Conservation (phyloP, 2,888 invertebrate genomes). For the Eilema sororculum region DNA sequence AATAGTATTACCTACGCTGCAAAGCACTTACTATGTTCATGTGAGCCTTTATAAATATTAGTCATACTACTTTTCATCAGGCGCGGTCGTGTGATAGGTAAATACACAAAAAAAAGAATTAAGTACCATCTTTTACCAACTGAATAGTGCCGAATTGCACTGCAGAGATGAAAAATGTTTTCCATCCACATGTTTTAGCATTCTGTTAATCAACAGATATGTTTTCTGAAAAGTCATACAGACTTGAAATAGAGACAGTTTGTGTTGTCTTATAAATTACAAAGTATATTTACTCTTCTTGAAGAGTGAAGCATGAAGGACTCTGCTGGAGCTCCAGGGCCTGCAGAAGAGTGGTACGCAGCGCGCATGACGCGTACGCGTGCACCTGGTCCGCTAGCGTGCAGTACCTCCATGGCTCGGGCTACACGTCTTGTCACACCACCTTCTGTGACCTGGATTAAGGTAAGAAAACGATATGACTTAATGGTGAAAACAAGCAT, state of each 20-base stretch:
- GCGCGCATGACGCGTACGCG: constrained; percentile 91
- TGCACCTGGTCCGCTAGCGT: constrained; percentile 90
- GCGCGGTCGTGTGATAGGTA: background rate
- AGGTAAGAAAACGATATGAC: background rate
- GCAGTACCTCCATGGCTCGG: constrained; percentile 89
- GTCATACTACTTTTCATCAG: background rate
- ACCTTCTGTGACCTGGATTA: constrained; percentile 76
- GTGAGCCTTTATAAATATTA: background rate
- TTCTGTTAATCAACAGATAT: background rate
- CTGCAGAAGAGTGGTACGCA: constrained; percentile 80
- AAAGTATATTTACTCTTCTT: constrained; percentile 66
- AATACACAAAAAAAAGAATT: background rate
- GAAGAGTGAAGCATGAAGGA: constrained; percentile 82
- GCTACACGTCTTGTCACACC: constrained; percentile 84
- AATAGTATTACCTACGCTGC: background rate
- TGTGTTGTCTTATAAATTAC: background rate
- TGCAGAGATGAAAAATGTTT: background rate
- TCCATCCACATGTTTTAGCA: too few relatives aligned
- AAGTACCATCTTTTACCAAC: too few relatives aligned
- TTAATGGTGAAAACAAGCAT: background rate
- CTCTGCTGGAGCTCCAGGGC: constrained; percentile 75
- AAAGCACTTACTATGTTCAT: background rate
- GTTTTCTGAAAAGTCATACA: background rate
- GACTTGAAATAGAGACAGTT: background rate
- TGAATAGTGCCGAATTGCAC: background rate